Conservation (phyloP, 2,113 vertebrate species). For the Carettochelys insculpta region DNA sequence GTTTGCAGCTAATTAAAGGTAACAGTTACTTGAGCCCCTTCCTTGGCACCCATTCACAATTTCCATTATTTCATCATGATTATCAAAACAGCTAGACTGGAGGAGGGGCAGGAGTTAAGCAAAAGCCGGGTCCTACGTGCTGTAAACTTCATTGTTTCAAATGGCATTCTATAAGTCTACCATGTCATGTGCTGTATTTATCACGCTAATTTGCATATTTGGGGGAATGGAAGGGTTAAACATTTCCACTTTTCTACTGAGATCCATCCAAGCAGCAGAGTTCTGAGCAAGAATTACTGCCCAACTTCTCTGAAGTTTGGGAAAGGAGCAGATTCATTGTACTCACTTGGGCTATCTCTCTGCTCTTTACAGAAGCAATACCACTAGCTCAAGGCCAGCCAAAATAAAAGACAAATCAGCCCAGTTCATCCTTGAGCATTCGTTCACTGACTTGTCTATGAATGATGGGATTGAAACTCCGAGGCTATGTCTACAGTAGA, state of each 20-base stretch:
- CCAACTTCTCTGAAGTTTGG: not conserved
- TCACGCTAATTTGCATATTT: not conserved
- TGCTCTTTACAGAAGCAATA: accelerated
- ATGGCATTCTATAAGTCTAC: not conserved
- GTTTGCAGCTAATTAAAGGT: not conserved
- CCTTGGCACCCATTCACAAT: not conserved
- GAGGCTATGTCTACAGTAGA: no score
- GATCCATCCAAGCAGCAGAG: not conserved
- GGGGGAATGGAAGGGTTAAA: not conserved
- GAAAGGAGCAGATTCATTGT: not conserved
- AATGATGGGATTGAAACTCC: not conserved
- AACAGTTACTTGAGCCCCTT: not conserved
- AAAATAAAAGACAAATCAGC: accelerated
- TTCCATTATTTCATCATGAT: not conserved
- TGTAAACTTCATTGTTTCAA: not conserved
- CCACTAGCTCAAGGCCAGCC: not conserved
- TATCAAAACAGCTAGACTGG: not conserved
- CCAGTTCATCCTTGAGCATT: not conserved
- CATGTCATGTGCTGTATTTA: not conserved
- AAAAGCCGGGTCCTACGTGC: not conserved
- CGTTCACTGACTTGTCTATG: not conserved
- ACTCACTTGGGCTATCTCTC: not conserved
- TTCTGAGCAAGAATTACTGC: not conserved
- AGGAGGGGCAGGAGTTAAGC: not conserved
- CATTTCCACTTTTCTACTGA: not conserved